These are phyloP conservation scores for Eleginops maclovinus DNA, from an alignment of 2,113 vertebrate species.

Conservation along the genomic window DNA sequence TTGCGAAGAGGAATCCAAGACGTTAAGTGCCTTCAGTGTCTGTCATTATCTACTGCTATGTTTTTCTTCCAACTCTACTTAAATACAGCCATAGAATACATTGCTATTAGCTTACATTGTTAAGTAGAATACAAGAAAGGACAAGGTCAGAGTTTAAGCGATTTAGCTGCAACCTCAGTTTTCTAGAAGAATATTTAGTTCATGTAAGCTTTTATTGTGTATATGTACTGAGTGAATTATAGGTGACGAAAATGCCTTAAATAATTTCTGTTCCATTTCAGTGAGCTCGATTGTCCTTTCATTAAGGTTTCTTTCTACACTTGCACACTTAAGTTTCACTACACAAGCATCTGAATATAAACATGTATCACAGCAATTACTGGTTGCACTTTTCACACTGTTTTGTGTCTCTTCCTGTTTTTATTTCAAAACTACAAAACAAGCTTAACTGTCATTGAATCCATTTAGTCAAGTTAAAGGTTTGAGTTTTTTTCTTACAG, in stretches of 20 bases:
- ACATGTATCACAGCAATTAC: neutral
- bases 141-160: constrained; percentile 27
- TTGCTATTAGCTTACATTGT: neutral
- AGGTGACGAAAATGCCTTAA: constrained; percentile 10
- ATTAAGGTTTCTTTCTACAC: neutral
- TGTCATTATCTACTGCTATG: constrained; percentile 4
- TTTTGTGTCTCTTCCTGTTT: neutral
- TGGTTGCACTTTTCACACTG: neutral
- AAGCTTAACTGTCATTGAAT: neutral
- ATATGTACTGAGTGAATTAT: neutral
- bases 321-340: neutral
- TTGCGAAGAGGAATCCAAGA: neutral
- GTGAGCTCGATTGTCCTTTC: neutral
- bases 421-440: neutral
- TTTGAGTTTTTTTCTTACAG: neutral
- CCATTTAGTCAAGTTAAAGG: neutral
- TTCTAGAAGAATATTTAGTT: constrained; percentile 6
- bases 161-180: neutral
- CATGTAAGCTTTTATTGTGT: constrained; percentile 15
- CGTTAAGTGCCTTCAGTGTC: constrained; percentile 16
- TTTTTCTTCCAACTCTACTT: neutral
- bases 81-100: neutral
- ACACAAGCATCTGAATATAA: neutral
- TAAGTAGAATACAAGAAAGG: neutral
- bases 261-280: constrained; percentile 7